These are phyloP conservation scores for Cladopsammia gracilis DNA, from an alignment of 64 coral and sea anemone species.

Conservation along the genomic window DNA sequence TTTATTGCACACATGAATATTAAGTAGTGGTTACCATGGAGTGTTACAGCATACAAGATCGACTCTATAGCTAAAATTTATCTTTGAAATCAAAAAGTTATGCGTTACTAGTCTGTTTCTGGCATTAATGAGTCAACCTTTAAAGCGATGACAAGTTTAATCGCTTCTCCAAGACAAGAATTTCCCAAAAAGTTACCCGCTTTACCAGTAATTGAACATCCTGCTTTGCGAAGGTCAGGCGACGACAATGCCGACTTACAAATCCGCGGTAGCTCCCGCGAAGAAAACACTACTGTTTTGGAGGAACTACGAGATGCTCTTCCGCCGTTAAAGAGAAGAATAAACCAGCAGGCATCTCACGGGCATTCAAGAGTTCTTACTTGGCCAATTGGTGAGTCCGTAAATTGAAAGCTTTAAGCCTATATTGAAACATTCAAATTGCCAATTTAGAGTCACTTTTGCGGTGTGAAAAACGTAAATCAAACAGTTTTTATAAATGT, in stretches of 20 bases:
- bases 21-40: conserved; percentile 39
- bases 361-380: conserved; percentile 62
- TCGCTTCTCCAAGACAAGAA: conserved; percentile 23
- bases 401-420: not conserved
- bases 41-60: not conserved
- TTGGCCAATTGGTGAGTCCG: conserved; percentile 53
- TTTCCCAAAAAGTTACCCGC: conserved; percentile 20
- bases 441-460: too few relatives aligned
- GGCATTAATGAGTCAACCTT: not conserved
- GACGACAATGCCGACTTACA: conserved; percentile 40
- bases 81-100: not conserved
- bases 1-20: not conserved
- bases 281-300: conserved; percentile 7
- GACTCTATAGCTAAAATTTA: not conserved
- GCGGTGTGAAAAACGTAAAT: too few relatives aligned
- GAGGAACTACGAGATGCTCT: conserved; percentile 13
- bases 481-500: too few relatives aligned
- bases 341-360: not conserved
- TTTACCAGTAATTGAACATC: conserved; percentile 70
- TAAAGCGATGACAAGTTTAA: not conserved
- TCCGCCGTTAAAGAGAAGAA: conserved; percentile 6
- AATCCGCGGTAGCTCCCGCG: conserved; percentile 50
- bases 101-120: not conserved
- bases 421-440: too few relatives aligned
- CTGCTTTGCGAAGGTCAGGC: conserved; percentile 4